Percentiles rank a stretch among this genome's conserved stretches.
Evolutionary conservation across 2,888 invertebrate species (phyloP).

Genomic region (Dendrolimus houi): DNA sequence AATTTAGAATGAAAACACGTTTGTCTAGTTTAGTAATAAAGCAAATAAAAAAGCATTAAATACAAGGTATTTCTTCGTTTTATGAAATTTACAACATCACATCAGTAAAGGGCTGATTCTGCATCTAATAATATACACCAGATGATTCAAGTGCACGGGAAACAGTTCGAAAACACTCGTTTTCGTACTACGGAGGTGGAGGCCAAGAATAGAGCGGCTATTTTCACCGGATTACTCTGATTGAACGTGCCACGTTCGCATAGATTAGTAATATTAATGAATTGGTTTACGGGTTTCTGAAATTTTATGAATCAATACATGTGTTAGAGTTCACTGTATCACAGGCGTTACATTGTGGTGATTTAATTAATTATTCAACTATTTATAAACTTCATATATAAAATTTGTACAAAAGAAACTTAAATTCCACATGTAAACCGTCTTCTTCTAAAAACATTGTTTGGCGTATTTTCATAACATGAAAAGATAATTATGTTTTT

Average conservation of each 20-base stretch:
- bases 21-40: neutral
- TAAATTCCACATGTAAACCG: too few species aligned
- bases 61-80: too few species aligned
- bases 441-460: too few species aligned
- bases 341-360: too few species aligned
- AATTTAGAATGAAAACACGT: neutral
- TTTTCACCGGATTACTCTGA: neutral
- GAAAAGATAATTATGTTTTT: too few species aligned
- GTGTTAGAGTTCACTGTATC: too few species aligned
- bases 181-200: neutral
- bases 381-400: too few species aligned
- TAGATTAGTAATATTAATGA: neutral
- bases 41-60: too few species aligned
- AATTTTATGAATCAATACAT: too few species aligned
- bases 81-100: neutral
- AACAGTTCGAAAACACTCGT: neutral
- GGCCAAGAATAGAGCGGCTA: neutral
- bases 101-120: neutral
- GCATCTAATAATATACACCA: neutral
- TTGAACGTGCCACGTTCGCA: neutral
- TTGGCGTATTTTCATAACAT: too few species aligned
- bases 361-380: too few species aligned
- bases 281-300: neutral
- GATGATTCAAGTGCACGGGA: conserved; percentile 7
- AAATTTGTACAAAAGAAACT: too few species aligned